Evolutionary conservation across 2,797 vertebrate species (phyloP).

Genomic region (Dallia pectoralis): DNA sequence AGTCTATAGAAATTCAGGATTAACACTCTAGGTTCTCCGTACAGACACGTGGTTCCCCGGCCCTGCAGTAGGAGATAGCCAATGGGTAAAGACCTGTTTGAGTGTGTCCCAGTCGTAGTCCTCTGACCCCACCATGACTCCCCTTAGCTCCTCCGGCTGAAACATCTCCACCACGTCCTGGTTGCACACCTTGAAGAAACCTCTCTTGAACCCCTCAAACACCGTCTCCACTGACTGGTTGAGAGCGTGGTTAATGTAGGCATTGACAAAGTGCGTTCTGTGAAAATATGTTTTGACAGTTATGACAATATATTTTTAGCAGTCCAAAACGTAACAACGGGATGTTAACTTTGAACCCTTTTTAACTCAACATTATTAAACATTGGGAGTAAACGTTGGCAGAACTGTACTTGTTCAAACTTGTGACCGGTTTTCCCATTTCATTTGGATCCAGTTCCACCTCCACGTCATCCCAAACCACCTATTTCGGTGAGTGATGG

Average conservation of each 20-base stretch:
- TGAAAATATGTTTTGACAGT: neutral
- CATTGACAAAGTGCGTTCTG: constrained; percentile 83
- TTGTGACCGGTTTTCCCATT: constrained; percentile 63
- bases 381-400: neutral
- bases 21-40: no score
- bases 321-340: neutral
- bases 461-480: constrained; percentile 49
- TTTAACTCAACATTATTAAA: neutral
- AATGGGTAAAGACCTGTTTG: constrained; percentile 77
- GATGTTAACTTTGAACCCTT: neutral
- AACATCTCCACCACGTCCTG: constrained; percentile 85
- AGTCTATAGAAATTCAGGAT: neutral
- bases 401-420: constrained; percentile 63
- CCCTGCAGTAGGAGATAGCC: neutral
- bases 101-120: constrained; percentile 90
- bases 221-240: constrained; percentile 84
- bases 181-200: constrained; percentile 93
- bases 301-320: neutral
- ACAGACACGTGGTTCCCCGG: neutral
- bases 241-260: constrained; percentile 84
- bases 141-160: constrained; percentile 89
- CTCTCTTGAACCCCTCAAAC: constrained; percentile 84
- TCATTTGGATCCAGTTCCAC: constrained; percentile 65
- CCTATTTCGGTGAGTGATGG: constrained; percentile 4
- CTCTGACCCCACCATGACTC: constrained; percentile 89